Conservation (phyloP, 2,888 invertebrate species). For the Eilema sororculum region DNA sequence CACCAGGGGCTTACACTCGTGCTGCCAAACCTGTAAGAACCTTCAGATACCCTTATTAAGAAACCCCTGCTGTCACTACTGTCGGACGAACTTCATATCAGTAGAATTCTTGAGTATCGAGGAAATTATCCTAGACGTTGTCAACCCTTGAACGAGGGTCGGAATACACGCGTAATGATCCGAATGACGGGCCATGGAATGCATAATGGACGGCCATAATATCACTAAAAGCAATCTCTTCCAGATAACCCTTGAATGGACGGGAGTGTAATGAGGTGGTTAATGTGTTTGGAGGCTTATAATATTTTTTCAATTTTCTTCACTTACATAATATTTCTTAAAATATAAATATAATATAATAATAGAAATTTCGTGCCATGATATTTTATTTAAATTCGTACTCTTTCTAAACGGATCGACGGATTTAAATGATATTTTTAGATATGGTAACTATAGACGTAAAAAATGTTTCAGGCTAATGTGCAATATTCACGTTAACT, state of each 20-base stretch:
- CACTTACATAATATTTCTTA: neutral
- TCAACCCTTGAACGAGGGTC: neutral
- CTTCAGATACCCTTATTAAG: too few species aligned
- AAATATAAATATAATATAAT: neutral
- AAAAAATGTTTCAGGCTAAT: too few species aligned
- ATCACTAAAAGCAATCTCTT: constrained; percentile 1
- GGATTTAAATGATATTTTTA: neutral
- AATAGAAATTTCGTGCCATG: neutral
- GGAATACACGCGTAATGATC: neutral
- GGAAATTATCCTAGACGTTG: neutral
- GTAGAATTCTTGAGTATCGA: neutral
- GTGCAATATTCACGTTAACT: too few species aligned
- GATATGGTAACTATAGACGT: too few species aligned
- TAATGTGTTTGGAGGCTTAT: neutral
- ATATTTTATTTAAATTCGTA: neutral
- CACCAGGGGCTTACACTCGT: too few species aligned
- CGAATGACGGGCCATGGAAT: neutral
- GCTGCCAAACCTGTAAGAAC: too few species aligned
- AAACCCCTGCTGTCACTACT: too few species aligned
- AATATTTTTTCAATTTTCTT: neutral
- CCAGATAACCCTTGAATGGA: neutral
- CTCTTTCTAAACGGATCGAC: neutral
- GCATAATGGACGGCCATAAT: neutral
- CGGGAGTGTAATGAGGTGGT: neutral
- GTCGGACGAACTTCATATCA: neutral